Conservation (phyloP, 2,113 vertebrate species). For the Ceyx margarethae region DNA sequence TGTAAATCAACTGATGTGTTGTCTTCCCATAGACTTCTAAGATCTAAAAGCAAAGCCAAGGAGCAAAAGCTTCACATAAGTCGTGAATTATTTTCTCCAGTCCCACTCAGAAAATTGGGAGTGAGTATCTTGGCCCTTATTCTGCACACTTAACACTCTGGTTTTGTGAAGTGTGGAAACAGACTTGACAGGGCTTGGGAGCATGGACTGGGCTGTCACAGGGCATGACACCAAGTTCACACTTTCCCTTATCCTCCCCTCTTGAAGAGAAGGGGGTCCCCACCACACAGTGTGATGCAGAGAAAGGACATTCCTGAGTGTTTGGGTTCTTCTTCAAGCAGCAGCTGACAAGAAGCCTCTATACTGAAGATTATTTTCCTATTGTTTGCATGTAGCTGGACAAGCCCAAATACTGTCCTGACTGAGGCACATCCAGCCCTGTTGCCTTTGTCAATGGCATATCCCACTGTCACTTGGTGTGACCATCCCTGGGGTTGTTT, state of each 20-base stretch:
- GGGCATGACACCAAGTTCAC: accelerated
- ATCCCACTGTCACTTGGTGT: accelerated
- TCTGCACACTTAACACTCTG: neutral
- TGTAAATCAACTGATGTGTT: neutral
- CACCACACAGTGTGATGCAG: accelerated
- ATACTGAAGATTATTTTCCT: neutral
- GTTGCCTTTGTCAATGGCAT: neutral
- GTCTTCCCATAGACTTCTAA: neutral
- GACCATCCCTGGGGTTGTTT: neutral
- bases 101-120: neutral
- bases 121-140: neutral
- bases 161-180: neutral
- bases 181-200: neutral
- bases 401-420: neutral
- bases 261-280: neutral
- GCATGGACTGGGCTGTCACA: neutral
- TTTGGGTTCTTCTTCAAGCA: neutral
- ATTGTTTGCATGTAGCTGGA: neutral
- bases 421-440: neutral
- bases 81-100: neutral
- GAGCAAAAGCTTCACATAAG: neutral
- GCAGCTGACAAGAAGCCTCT: neutral
- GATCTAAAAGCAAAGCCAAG: neutral
- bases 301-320: neutral
- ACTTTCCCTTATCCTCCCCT: neutral